Evolutionary conservation across 1,140 invertebrate genomes (phyloP).

Genomic region (Drosophila arizonae): DNA sequence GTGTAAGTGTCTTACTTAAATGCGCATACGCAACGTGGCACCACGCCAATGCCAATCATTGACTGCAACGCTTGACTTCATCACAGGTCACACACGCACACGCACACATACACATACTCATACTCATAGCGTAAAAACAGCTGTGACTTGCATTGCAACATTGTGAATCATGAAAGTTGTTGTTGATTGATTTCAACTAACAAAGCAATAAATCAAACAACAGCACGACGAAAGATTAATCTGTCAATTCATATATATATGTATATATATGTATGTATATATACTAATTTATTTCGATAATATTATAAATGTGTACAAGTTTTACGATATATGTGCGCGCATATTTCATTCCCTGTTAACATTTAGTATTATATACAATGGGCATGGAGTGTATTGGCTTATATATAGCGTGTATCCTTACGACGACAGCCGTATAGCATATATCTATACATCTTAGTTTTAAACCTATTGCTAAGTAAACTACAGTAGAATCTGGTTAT

Average conservation of each 20-base stretch:
- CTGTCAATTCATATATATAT: constrained; percentile 2
- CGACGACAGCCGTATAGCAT: no score
- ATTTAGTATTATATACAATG: no score
- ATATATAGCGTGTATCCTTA: no score
- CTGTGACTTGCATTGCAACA: constrained; percentile 22
- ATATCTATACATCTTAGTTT: no score
- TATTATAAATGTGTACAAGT: neutral
- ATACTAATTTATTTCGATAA: no score
- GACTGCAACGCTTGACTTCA: constrained; percentile 31
- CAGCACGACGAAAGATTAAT: constrained; percentile 1
- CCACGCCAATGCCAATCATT: constrained; percentile 17
- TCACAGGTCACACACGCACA: constrained; percentile 49
- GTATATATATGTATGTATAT: neutral
- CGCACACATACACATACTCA: constrained; percentile 2
- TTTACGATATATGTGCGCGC: no score
- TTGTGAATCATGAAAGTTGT: constrained; percentile 40
- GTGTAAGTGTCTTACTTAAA: constrained; percentile 26
- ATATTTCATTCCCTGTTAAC: no score
- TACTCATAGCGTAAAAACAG: neutral
- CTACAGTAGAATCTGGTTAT: no score
- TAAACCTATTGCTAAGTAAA: no score
- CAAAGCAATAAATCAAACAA: constrained; percentile 27
- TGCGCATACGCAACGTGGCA: constrained; percentile 71
- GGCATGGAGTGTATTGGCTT: no score
- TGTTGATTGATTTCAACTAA: neutral